These are phyloP conservation scores for Nudaria mundana DNA, from an alignment of 2,888 invertebrate genomes.

Conservation along the genomic window DNA sequence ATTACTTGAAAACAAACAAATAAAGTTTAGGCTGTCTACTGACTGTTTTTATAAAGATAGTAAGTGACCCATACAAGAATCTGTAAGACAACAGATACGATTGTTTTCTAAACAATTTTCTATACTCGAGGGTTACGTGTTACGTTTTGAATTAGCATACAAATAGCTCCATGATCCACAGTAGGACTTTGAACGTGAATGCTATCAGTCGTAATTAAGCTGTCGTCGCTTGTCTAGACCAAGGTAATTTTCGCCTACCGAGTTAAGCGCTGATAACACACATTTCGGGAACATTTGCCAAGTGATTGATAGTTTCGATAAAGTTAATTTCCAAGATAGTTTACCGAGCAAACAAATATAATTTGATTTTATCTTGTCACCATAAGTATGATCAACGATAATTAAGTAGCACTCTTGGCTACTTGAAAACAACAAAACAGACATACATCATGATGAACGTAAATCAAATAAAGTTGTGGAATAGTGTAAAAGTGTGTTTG, in stretches of 20 bases:
- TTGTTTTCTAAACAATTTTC: constrained; percentile 18
- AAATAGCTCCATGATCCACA: constrained; percentile 33
- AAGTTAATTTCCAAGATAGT: constrained; percentile 22
- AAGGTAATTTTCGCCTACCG: constrained; percentile 27
- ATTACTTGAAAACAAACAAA: too few relatives aligned
- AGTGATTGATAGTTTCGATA: constrained; percentile 19
- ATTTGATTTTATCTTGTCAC: neutral
- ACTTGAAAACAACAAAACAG: too few relatives aligned
- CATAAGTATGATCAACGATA: too few relatives aligned
- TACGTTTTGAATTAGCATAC: constrained; percentile 30
- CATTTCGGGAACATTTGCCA: constrained; percentile 16
- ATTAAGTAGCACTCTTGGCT: too few relatives aligned
- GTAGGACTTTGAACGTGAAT: constrained; percentile 32
- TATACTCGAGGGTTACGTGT: constrained; percentile 15
- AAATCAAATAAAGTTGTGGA: too few relatives aligned
- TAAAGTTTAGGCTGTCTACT: too few relatives aligned
- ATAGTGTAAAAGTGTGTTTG: too few relatives aligned
- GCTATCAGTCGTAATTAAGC: constrained; percentile 43
- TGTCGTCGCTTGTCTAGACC: constrained; percentile 33
- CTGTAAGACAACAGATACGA: constrained; percentile 3
- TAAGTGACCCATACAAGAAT: too few relatives aligned
- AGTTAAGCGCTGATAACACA: constrained; percentile 24
- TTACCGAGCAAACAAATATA: neutral
- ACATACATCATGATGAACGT: too few relatives aligned
- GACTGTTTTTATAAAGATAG: too few relatives aligned